phyloP scores from a whole-genome alignment of 2,797 vertebrate species.

The Morelia viridis region DNA sequence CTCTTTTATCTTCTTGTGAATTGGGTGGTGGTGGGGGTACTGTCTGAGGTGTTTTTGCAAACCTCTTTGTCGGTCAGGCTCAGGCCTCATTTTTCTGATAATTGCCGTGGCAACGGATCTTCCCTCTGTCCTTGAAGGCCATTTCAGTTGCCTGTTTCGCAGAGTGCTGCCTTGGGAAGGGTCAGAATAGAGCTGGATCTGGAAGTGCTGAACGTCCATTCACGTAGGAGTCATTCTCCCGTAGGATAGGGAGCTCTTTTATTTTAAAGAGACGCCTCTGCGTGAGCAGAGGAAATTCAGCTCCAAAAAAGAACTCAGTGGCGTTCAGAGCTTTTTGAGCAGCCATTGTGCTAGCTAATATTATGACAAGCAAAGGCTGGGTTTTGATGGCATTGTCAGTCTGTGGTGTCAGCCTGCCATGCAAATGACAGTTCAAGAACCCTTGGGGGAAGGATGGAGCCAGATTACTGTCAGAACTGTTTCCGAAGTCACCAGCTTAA shows the following conservation, averaged over 20 bases:
- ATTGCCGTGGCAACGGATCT: too few species aligned
- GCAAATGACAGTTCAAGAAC: not conserved
- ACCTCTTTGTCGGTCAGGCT: not conserved
- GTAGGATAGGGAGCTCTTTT: not conserved
- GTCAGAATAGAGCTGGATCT: not conserved
- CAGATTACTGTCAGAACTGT: not conserved
- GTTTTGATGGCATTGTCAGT: not conserved
- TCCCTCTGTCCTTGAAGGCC: too few species aligned
- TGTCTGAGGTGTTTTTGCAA: not conserved
- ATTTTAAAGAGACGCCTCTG: not conserved
- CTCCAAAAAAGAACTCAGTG: rapidly evolving
- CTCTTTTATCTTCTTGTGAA: too few species aligned
- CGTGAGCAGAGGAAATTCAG: not conserved
- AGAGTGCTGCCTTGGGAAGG: not conserved
- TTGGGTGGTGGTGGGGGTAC: too few species aligned
- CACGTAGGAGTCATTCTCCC: too few species aligned
- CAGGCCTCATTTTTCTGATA: too few species aligned
- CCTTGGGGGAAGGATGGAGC: not conserved
- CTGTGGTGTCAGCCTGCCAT: not conserved
- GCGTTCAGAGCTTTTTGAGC: not conserved
- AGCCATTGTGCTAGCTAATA: not conserved
- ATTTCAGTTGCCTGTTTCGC: too few species aligned
- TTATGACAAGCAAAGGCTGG: not conserved
- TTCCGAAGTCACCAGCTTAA: not conserved
- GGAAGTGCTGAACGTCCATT: too few species aligned